These are phyloP conservation scores for Puntigrus tetrazona DNA, from an alignment of 2,113 vertebrate genomes.

Conservation along the genomic window DNA sequence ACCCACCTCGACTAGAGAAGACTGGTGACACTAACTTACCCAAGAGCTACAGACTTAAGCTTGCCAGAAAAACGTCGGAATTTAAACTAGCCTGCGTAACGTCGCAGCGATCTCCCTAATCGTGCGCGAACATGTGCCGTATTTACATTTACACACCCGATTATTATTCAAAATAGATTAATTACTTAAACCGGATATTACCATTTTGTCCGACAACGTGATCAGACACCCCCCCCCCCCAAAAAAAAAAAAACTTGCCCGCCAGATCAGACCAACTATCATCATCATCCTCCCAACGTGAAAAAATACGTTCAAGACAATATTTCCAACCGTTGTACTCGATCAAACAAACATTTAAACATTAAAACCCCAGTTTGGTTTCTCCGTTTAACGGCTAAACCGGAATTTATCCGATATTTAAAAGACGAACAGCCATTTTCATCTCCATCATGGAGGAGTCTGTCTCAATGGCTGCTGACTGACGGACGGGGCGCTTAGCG, in stretches of 20 bases:
- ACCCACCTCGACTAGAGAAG: neutral
- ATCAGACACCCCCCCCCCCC: neutral
- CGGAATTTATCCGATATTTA: neutral
- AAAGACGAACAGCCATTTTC: slow-evolving; percentile 58
- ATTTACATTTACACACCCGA: neutral
- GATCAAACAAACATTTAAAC: neutral
- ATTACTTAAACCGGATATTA: neutral
- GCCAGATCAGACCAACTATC: slow-evolving; percentile 22
- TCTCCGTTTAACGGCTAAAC: neutral
- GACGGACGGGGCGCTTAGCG: slow-evolving; percentile 42
- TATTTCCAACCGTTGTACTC: neutral
- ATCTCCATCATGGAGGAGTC: slow-evolving; percentile 69
- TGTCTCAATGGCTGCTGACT: slow-evolving; percentile 72
- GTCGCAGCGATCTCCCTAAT: neutral
- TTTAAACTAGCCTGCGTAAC: neutral
- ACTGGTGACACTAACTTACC: neutral
- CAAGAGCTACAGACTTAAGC: neutral
- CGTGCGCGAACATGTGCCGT: neutral
- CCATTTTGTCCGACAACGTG: neutral
- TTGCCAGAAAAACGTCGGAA: accelerated
- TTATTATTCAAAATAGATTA: neutral
- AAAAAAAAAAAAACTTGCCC: slow-evolving; percentile 21
- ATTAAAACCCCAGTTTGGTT: neutral
- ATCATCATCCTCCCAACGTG: neutral
- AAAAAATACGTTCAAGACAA: neutral